A percentile compares a stretch with the other conserved stretches of the same genome.
Conservation (phyloP, 2,888 invertebrate genomes). For the Chirona hameri region DNA sequence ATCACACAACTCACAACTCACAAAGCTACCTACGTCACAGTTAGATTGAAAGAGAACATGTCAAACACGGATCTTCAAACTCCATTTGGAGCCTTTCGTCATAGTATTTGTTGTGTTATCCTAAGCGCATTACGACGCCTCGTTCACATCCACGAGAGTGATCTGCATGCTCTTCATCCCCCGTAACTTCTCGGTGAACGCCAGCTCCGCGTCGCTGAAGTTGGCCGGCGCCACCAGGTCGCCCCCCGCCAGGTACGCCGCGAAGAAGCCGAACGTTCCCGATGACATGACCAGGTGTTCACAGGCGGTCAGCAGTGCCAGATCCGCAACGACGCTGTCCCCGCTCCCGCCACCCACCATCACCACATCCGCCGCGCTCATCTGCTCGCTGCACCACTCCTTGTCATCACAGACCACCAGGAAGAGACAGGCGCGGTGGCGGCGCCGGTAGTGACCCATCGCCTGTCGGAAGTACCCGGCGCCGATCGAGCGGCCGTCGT, state of each 20-base stretch:
- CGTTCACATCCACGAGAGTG: neutral
- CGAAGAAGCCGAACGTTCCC: conserved; percentile 12
- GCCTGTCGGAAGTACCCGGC: neutral
- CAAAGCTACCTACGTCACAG: too few relatives aligned
- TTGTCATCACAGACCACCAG: neutral
- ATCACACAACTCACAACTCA: too few relatives aligned
- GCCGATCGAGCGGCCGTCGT: neutral
- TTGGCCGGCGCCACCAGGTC: neutral
- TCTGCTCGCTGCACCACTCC: neutral
- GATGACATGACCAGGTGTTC: neutral
- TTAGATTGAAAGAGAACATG: too few relatives aligned
- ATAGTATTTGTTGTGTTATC: too few relatives aligned
- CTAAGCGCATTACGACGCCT: too few relatives aligned
- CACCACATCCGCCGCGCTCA: neutral
- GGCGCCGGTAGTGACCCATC: neutral
- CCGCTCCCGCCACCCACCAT: neutral
- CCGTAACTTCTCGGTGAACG: neutral
- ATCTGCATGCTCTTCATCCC: neutral
- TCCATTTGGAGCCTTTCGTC: too few relatives aligned
- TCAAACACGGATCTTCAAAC: too few relatives aligned
- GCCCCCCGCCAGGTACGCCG: neutral
- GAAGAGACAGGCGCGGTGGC: neutral
- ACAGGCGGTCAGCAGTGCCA: conserved; percentile 31
- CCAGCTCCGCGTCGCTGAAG: neutral
- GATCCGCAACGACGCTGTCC: neutral